Base-by-base conservation (phyloP, 2,113 vertebrate genomes). In the Callaeas wilsoni region DNA sequence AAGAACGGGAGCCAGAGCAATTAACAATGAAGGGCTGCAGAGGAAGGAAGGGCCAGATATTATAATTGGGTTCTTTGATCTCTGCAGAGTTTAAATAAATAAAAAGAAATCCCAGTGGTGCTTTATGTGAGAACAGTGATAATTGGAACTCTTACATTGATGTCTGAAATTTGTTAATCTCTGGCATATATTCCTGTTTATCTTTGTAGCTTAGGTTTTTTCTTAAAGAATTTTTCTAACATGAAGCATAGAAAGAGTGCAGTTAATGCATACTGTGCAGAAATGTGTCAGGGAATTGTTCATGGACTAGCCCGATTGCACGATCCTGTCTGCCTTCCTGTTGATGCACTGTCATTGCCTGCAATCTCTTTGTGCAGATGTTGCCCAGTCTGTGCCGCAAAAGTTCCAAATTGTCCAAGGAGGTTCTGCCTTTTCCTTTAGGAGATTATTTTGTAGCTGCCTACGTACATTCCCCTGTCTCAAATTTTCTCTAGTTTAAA, bases 21-120 rank as follows among this genome's bases (percentile, higher is more conserved):
- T 93, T 95, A 95, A 89, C 57, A 76, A 16, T 39, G 74, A 95
- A 94, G 55, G 53, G 39, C 76, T 79, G 81, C 62, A 80, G 74
- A 87, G 67, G 27, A n/a, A 95, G 55, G 65, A 95, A 85, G 74
- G 81, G 81, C 74, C 65, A 89, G 67, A 93, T 94, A 91, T 46
- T 96, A 62, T 87, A 95, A 94, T 83, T 80, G 37, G 55, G 10
- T 96, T 96, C 62, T 89, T 96, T 94, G 56, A 90, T 95, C 80
- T 90, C 90, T 77, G 15, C 1, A 10, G 80, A 91, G 49, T 87
- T 91, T 78, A 93, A 92, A 84, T 80, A 95, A 97, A 92, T 90
- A 74, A 63, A 70, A 94, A 96, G 63, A 92, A 88, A 88, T 78
- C 86, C 83, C 89, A 44, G 17, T 78, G 60, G 80, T 94, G 73